Evolutionary conservation across 1,140 invertebrate genomes (phyloP), one percentile per base, ranked within the genome.

Genomic region (Ruditapes philippinarum): DNA sequence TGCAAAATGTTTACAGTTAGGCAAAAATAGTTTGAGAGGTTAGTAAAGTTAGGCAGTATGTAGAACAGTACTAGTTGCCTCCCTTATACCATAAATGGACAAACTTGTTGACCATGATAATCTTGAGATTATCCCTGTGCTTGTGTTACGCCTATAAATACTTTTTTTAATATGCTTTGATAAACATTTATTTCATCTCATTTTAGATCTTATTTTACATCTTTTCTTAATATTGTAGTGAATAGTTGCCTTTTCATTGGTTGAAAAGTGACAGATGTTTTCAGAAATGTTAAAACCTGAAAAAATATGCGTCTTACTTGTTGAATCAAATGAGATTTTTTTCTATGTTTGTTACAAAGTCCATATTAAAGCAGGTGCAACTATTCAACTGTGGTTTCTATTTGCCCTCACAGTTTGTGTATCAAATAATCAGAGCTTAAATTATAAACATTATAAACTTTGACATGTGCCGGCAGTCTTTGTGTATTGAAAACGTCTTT

Each of bases 361-460:
- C n/a, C 14, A 62, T 62, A 62, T 62, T 28, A 4, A 28, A 62
- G 57, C 57, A 62, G 57, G 57, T 62, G 57, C 57, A 62, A 62
- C 25, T 28, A 62, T 62, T 62, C 57, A 62, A 62, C 57, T 62
- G 57, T 62, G 25, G n/a, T 62, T 19, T 62, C 22, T 62, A 25
- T 28, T 62, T 62, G 57, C 57, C 25, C n/a, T 25, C 57, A 62
- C 57, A 62, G 57, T 62, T 62, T 28, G 57, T 62, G 57, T 62
- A 62, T 62, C 57, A 62, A 62, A 62, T 28, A 62, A 25, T 62
- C 3, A n/a, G n/a, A 62, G 57, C 57, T 62, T n/a, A 62, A 62
- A 62, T 62, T 62, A 62, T 62, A 62, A 62, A 62, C 57, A 62
- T 62, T 62, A 62, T 62, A 62, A 62, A 62, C 57, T 28, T 28